These are phyloP conservation scores for Odontocolon sp. DNA, from an alignment of 2,888 invertebrate genomes.

Conservation along the genomic window DNA sequence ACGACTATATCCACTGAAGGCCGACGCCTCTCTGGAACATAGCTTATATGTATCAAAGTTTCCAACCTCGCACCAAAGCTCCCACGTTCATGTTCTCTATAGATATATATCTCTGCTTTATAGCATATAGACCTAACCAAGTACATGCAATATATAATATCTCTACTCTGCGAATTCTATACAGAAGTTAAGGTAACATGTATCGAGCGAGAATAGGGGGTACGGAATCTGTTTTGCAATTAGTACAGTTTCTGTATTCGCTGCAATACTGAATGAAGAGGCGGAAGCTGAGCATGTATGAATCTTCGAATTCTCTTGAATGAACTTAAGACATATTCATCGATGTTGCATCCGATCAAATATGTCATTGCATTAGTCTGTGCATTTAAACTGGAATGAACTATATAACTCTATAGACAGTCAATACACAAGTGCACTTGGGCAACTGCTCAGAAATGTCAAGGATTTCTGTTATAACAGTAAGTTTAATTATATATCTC, in stretches of 20 bases:
- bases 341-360: not conserved
- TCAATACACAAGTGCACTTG: too few relatives aligned
- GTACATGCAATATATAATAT: too few relatives aligned
- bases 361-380: too few relatives aligned
- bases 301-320: not conserved
- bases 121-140: too few relatives aligned
- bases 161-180: not conserved
- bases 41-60: not conserved
- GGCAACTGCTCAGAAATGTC: too few relatives aligned
- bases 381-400: too few relatives aligned
- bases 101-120: not conserved
- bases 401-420: too few relatives aligned
- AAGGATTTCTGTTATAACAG: too few relatives aligned
- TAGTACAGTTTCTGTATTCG: too few relatives aligned
- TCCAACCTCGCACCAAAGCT: not conserved
- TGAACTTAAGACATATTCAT: slow-evolving; percentile 8
- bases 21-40: not conserved
- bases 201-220: not conserved
- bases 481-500: too few relatives aligned
- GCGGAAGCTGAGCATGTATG: not conserved
- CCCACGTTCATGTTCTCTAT: not conserved
- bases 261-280: too few relatives aligned
- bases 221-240: slow-evolving; percentile 36
- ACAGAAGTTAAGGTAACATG: not conserved
- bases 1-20: slow-evolving; percentile 29